Conservation (phyloP, 30 jellyfish, hydroid and myxozoan genomes). For the Hydra vulgaris region DNA sequence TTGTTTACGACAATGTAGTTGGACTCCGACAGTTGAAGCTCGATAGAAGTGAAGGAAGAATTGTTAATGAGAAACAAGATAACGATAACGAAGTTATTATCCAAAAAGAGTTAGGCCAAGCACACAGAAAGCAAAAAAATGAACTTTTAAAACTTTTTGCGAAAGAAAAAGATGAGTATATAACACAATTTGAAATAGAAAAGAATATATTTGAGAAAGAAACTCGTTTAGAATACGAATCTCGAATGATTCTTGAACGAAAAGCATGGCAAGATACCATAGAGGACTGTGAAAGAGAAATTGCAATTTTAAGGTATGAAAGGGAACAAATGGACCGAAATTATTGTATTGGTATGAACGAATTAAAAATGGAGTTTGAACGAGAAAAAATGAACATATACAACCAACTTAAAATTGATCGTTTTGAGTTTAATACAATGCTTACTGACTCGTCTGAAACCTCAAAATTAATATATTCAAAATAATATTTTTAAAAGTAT, state of each 20-base stretch:
- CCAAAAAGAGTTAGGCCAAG: constrained; percentile 32
- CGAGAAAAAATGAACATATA: constrained; percentile 27
- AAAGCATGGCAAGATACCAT: constrained; percentile 86
- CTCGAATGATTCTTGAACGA: constrained; percentile 38
- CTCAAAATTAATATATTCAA: background rate
- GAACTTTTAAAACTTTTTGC: constrained; percentile 61
- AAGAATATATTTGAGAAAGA: constrained; percentile 36
- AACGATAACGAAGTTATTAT: background rate
- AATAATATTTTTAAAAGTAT: too few relatives aligned
- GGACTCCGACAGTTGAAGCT: background rate
- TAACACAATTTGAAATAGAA: constrained; percentile 35
- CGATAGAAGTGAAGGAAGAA: background rate
- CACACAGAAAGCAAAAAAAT: constrained; percentile 65
- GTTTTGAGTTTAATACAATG: background rate
- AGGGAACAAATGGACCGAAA: constrained; percentile 83
- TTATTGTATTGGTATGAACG: constrained; percentile 69
- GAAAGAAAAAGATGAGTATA: constrained; percentile 59
- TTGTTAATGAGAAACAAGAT: background rate
- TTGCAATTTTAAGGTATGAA: constrained; percentile 61
- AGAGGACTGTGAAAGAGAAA: constrained; percentile 68
- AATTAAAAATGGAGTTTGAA: constrained; percentile 66
- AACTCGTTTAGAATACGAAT: constrained; percentile 47
- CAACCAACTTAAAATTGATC: background rate
- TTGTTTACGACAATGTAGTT: background rate
- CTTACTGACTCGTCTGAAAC: background rate